phyloP scores from a whole-genome alignment of 2,888 invertebrate species.

The Celastrina argiolus region DNA sequence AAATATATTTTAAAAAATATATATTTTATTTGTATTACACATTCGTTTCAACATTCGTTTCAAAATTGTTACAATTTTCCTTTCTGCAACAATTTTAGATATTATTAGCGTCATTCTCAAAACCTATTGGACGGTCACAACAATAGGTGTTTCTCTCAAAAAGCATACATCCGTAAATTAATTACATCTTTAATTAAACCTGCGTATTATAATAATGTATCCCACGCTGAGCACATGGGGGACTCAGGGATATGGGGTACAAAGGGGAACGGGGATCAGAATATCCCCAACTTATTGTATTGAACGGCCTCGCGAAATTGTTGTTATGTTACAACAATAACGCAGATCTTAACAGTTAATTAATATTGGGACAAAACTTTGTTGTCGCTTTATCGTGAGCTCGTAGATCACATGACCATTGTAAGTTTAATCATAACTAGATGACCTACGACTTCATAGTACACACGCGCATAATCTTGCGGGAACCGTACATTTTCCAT shows the following conservation, averaged over 20 bases:
- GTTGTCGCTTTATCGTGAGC: too few species aligned
- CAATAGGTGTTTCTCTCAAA: not conserved
- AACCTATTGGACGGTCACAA: not conserved
- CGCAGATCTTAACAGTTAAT: slow-evolving; percentile 5
- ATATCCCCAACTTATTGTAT: not conserved
- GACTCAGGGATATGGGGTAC: not conserved
- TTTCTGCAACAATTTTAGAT: not conserved
- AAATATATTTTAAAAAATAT: too few species aligned
- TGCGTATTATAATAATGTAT: not conserved
- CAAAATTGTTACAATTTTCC: too few species aligned
- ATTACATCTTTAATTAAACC: slow-evolving; percentile 8
- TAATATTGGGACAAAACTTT: not conserved
- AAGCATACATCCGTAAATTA: not conserved
- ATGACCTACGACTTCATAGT: not conserved
- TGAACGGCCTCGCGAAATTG: not conserved
- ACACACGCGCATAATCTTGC: too few species aligned
- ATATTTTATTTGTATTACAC: too few species aligned
- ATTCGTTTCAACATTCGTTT: too few species aligned
- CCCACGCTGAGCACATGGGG: not conserved
- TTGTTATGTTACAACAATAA: not conserved
- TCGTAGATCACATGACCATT: too few species aligned
- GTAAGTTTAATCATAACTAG: too few species aligned
- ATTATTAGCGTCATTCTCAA: not conserved
- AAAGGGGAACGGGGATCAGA: not conserved
- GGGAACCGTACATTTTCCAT: too few species aligned